These are phyloP conservation scores for Tamandua tetradactyla DNA, from an alignment of 2,797 vertebrate genomes.

Conservation along the genomic window DNA sequence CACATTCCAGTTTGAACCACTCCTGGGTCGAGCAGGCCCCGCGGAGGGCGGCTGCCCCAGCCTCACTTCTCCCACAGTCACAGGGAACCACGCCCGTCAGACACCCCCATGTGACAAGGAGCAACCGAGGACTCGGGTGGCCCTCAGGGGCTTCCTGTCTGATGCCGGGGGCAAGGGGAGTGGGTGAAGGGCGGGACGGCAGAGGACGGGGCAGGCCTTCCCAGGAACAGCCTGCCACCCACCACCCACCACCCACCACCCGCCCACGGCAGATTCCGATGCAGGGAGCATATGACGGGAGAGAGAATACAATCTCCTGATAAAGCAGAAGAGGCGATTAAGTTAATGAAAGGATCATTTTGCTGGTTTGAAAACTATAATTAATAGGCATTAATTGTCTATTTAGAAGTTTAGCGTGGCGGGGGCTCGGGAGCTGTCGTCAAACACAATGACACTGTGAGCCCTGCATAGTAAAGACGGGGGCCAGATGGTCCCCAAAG, in stretches of 20 bases:
- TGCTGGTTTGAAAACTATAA: slow-evolving; percentile 85
- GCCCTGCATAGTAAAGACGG: slow-evolving; percentile 80
- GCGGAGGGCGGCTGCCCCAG: neutral
- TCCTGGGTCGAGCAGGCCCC: slow-evolving; percentile 37
- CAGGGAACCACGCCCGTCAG: neutral
- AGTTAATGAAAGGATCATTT: slow-evolving; percentile 87
- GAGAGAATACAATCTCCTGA: slow-evolving; percentile 83
- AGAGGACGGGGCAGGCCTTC: slow-evolving; percentile 73
- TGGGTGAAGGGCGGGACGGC: neutral
- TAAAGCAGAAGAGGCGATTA: slow-evolving; percentile 85
- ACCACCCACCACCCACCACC: slow-evolving; percentile 66
- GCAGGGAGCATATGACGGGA: slow-evolving; percentile 80
- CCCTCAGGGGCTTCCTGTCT: slow-evolving; percentile 36
- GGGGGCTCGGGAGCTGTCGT: slow-evolving; percentile 72
- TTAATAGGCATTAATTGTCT: slow-evolving; percentile 87
- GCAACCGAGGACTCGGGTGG: slow-evolving; percentile 71
- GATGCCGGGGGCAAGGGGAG: neutral
- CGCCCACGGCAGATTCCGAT: slow-evolving; percentile 74
- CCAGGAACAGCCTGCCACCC: slow-evolving; percentile 71
- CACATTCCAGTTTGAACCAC: neutral
- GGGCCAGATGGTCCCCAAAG: slow-evolving; percentile 85
- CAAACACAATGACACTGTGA: slow-evolving; percentile 81
- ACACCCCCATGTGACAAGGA: slow-evolving; percentile 58
- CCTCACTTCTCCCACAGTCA: accelerated
- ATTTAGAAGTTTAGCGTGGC: slow-evolving; percentile 82